Conservation (phyloP, 1,140 invertebrate species). For the Agrilus planipennis region DNA sequence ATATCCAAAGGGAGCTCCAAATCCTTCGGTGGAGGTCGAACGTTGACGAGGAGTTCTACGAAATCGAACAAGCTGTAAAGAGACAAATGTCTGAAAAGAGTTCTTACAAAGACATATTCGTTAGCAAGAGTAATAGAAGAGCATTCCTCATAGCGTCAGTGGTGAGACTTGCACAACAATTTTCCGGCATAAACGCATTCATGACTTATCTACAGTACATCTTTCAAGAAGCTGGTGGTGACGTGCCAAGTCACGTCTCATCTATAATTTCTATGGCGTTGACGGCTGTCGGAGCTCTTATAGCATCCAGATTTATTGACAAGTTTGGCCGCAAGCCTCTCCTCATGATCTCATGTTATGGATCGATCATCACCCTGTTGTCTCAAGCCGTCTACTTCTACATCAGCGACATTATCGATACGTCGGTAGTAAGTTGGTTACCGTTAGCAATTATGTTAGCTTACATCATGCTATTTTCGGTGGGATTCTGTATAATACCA, state of each 20-base stretch:
- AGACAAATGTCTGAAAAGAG: neutral
- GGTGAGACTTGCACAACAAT: neutral
- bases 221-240: neutral
- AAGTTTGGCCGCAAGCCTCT: neutral
- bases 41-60: neutral
- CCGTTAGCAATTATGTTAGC: slow-evolving; percentile 10
- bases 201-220: neutral
- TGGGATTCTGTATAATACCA: slow-evolving; percentile 12
- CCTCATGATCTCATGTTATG: slow-evolving; percentile 5
- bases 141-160: neutral
- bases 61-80: neutral
- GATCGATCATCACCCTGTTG: neutral
- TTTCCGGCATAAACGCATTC: neutral
- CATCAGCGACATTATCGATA: slow-evolving; percentile 18
- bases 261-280: neutral
- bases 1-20: too few relatives aligned
- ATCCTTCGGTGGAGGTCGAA: neutral
- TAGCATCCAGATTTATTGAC: neutral
- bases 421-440: slow-evolving; percentile 1
- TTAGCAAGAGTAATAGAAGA: neutral
- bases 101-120: neutral
- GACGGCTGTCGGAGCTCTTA: neutral
- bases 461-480: slow-evolving; percentile 9
- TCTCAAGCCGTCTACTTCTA: slow-evolving; percentile 3
- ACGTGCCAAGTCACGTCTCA: neutral